Evolutionary conservation across 2,797 vertebrate genomes (phyloP).

Genomic region (Poeciliopsis gracilis): DNA sequence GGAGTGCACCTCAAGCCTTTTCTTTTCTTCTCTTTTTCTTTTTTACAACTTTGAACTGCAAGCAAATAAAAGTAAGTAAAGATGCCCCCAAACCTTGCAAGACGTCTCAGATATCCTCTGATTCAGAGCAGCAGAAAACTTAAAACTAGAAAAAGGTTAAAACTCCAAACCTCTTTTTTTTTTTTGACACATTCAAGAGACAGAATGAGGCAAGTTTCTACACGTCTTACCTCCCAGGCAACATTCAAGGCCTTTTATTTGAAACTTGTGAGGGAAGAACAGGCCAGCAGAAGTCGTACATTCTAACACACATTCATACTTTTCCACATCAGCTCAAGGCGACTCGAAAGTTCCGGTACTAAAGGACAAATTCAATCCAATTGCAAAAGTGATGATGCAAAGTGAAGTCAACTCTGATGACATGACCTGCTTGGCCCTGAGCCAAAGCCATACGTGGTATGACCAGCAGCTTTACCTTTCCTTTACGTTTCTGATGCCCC

Average conservation of each 20-base stretch:
- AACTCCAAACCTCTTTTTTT: conserved; percentile 24
- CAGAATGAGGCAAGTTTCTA: conserved; percentile 56
- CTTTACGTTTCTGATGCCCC: conserved; percentile 27
- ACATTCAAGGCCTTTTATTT: conserved; percentile 23
- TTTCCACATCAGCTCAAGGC: conserved; percentile 9
- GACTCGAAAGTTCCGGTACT: conserved; percentile 3
- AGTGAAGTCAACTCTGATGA: conserved; percentile 31
- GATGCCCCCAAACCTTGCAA: conserved; percentile 32
- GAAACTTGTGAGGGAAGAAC: conserved; percentile 37
- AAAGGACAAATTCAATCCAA: conserved; percentile 1
- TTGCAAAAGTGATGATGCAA: conserved; percentile 26
- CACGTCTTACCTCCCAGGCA: conserved; percentile 52
- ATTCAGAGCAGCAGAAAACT: conserved; percentile 44
- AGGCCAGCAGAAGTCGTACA: conserved; percentile 11
- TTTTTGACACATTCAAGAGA: conserved; percentile 4
- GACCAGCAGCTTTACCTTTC: conserved; percentile 27
- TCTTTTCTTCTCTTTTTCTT: neutral
- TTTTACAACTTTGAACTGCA: conserved; percentile 27
- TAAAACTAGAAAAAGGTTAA: conserved; percentile 34
- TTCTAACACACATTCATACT: neutral
- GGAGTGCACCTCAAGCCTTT: conserved; percentile 12
- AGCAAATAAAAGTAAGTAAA: conserved; percentile 36
- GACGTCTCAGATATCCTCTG: conserved; percentile 39
- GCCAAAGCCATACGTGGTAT: conserved; percentile 10
- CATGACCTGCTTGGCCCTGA: conserved; percentile 24